A percentile compares a stretch with the other conserved stretches of the same genome.
phyloP scores from a whole-genome alignment of 2,113 vertebrate genomes.

The Toxotes jaculatrix region DNA sequence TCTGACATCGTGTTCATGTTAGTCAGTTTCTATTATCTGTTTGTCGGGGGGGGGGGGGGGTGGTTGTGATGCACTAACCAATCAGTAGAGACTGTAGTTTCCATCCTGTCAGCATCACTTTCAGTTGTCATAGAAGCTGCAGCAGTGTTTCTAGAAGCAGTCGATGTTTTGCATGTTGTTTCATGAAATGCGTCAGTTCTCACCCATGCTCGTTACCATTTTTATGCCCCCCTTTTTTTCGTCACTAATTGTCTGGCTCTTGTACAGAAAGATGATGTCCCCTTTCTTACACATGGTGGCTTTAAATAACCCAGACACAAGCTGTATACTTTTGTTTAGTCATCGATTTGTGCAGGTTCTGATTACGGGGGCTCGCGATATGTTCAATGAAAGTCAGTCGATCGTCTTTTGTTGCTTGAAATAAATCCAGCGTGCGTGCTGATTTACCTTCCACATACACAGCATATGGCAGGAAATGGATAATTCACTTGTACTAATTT shows the following conservation, averaged over 20 bases:
- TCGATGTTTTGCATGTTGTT: constrained; percentile 2
- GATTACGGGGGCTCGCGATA: too few species aligned
- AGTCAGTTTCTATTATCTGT: neutral
- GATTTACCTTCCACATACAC: too few species aligned
- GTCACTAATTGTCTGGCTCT: neutral
- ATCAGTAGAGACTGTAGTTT: neutral
- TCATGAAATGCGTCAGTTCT: neutral
- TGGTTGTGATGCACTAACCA: neutral
- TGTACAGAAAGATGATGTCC: too few species aligned
- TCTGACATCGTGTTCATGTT: neutral
- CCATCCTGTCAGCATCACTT: neutral
- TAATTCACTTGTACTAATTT: neutral
- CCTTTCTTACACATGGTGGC: neutral
- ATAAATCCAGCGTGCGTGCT: too few species aligned
- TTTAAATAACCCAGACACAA: neutral
- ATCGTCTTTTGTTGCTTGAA: too few species aligned
- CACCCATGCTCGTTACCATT: neutral
- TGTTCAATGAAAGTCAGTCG: neutral
- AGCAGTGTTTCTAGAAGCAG: neutral
- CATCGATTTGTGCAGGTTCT: neutral
- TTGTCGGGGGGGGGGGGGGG: too few species aligned
- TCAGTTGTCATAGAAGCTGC: neutral
- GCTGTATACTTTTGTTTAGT: too few species aligned
- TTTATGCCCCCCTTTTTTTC: neutral
- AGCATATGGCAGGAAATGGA: neutral